Evolutionary conservation across 2,888 invertebrate species (phyloP).

Genomic region (Coenonympha arcania): DNA sequence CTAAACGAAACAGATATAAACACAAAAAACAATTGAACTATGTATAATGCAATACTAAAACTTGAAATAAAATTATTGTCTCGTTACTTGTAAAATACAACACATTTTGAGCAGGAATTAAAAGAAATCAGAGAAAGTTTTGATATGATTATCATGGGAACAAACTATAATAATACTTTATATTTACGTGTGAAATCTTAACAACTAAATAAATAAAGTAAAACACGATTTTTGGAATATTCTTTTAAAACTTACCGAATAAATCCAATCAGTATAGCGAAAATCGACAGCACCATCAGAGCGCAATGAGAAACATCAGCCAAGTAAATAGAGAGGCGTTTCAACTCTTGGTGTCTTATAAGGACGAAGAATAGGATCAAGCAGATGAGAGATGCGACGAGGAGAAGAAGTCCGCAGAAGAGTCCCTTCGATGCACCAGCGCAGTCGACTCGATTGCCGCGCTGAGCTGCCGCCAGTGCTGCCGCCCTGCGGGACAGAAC

Average conservation of each 20-base stretch:
- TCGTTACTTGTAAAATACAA: background rate
- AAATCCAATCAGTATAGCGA: conserved; percentile 93
- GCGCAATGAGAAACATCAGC: conserved; percentile 93
- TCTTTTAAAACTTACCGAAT: conserved; percentile 77
- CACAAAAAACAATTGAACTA: background rate
- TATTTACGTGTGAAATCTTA: too few relatives aligned
- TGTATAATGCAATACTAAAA: conserved; percentile 4
- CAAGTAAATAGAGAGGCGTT: conserved; percentile 89
- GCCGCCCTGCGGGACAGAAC: conserved; percentile 91
- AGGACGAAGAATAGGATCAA: conserved; percentile 96
- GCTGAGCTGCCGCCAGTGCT: conserved; percentile 86
- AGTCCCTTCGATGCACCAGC: conserved; percentile 95
- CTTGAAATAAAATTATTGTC: conserved; percentile 27
- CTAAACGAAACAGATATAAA: conserved; percentile 12
- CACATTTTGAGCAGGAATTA: background rate
- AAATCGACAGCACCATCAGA: conserved; percentile 88
- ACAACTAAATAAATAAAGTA: too few relatives aligned
- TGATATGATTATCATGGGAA: too few relatives aligned
- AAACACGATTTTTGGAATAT: background rate
- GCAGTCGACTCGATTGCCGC: conserved; percentile 91
- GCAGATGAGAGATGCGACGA: conserved; percentile 93
- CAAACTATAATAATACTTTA: too few relatives aligned
- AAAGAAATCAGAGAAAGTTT: background rate
- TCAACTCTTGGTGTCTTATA: conserved; percentile 87
- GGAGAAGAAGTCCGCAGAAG: conserved; percentile 90